Evolutionary conservation across 2,888 invertebrate genomes (phyloP), one percentile per base, ranked within the genome.

Genomic region (Margaritifera margaritifera): DNA sequence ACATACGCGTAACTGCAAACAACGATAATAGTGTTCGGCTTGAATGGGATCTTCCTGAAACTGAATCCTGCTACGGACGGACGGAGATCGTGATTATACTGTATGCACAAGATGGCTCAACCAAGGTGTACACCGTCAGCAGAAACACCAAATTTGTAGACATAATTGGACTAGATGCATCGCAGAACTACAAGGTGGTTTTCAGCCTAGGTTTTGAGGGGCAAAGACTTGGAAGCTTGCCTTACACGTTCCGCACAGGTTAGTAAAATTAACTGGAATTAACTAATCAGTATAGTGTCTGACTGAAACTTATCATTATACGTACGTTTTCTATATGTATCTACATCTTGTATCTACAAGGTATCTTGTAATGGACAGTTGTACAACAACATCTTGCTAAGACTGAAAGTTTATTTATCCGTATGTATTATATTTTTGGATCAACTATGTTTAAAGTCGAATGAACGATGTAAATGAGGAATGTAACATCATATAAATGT

Each of bases 31-130:
- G 74, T 6, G 71, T 66, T 1, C 64, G 69, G 2, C 53, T 77
- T 4, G 62, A 56, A 6, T 77, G 77, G 77, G 68, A 70, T 19
- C 60, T 70, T 5, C 68, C 72, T 6, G 55, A 70, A 55, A 74
- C 50, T 11, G 64, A 65, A 1, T 68, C 71, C 5, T 77, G 77
- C 54, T 75, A 74, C 42, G 69, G 72, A 1, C 62, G 69, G 24
- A 52, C 65, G 1, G 67, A 69, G 15, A 75, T 75, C n/a, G 25
- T 62, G 1, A 59, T 75, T 15, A 27, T 65, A n/a, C 18, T 71
- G 6, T 53, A 64, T 31, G 20, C 6, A 3, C 31, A 52, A 4
- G 58, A 67, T 31, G 73, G 70, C 8, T 54, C 61, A 11, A 56
- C 53, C 15, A 54, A 57, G 27, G 62, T 67, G 4, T 61, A 64